These are phyloP conservation scores for Clusia tigrina DNA, from an alignment of 2,888 invertebrate genomes.

Conservation along the genomic window DNA sequence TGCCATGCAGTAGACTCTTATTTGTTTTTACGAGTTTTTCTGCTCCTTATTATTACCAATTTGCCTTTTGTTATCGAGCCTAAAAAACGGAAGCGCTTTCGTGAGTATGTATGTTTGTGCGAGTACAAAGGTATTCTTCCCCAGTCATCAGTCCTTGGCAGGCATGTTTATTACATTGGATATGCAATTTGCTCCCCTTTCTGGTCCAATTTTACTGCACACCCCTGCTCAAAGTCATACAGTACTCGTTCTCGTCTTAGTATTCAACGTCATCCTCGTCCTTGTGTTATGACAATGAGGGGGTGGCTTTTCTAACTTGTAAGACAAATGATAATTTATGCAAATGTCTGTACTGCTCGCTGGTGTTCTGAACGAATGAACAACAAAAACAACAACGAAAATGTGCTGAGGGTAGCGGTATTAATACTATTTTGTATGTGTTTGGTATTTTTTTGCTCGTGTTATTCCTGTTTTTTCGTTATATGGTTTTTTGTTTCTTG, in stretches of 20 bases:
- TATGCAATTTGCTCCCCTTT: slow-evolving; percentile 22
- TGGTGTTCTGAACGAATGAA: too few relatives aligned
- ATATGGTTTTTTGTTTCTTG: slow-evolving; percentile 21
- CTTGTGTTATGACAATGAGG: neutral
- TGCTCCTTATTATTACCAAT: slow-evolving; percentile 25
- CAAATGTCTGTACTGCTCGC: slow-evolving; percentile 47
- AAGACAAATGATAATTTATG: slow-evolving; percentile 60
- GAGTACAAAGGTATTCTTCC: neutral
- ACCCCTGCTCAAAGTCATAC: too few relatives aligned
- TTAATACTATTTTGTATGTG: slow-evolving; percentile 18
- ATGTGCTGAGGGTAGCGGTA: slow-evolving; percentile 48
- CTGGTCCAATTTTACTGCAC: too few relatives aligned
- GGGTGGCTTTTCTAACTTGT: slow-evolving; percentile 38
- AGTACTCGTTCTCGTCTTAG: too few relatives aligned
- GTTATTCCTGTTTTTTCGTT: slow-evolving; percentile 35
- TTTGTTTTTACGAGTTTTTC: slow-evolving; percentile 20
- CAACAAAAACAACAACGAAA: slow-evolving; percentile 23
- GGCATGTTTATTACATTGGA: slow-evolving; percentile 8
- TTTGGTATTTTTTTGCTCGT: neutral
- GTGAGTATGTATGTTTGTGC: too few relatives aligned
- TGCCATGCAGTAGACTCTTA: slow-evolving; percentile 7
- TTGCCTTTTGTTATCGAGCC: slow-evolving; percentile 17
- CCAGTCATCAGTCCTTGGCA: too few relatives aligned
- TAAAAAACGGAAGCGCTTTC: neutral
- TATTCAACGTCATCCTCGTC: neutral